Percentiles rank a stretch among this genome's conserved stretches.
phyloP scores from a whole-genome alignment of 1,140 invertebrate genomes.

The Euglossa dilemma region DNA sequence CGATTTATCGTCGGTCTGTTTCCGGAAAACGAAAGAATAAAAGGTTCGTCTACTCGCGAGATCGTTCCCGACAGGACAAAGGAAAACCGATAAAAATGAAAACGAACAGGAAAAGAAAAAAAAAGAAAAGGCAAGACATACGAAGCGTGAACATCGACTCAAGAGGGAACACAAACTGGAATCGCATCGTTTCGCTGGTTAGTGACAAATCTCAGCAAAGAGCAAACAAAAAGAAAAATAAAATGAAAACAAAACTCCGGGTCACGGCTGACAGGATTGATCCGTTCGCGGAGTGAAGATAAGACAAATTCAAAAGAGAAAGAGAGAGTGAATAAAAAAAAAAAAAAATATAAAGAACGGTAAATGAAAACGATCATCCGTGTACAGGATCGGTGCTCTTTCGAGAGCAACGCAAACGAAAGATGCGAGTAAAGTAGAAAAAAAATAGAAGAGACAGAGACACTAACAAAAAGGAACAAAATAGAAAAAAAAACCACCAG shows the following conservation, averaged over 20 bases:
- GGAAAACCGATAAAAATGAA: background rate
- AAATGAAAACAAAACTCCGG: background rate
- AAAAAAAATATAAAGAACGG: background rate
- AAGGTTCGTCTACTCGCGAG: too few species aligned
- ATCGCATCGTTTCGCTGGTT: constrained; percentile 18
- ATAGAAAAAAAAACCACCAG: background rate
- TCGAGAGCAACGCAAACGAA: constrained; percentile 7
- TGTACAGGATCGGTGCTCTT: background rate
- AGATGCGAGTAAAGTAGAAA: background rate
- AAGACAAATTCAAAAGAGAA: background rate
- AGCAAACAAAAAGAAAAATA: constrained; percentile 7
- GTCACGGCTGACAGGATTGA: constrained; percentile 16
- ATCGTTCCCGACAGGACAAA: background rate
- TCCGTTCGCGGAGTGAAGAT: background rate
- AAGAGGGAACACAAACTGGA: constrained; percentile 17
- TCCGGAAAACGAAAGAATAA: background rate
- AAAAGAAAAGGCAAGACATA: background rate
- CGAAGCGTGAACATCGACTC: constrained; percentile 18
- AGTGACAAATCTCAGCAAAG: constrained; percentile 35
- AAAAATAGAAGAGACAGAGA: background rate
- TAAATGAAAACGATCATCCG: constrained; percentile 1
- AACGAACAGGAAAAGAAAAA: background rate
- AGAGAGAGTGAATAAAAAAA: background rate
- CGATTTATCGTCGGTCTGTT: background rate
- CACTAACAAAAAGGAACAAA: background rate